Percentiles rank a stretch among this genome's conserved stretches.
phyloP scores from a whole-genome alignment of 2,888 invertebrate genomes.

The Pollenia angustigena region DNA sequence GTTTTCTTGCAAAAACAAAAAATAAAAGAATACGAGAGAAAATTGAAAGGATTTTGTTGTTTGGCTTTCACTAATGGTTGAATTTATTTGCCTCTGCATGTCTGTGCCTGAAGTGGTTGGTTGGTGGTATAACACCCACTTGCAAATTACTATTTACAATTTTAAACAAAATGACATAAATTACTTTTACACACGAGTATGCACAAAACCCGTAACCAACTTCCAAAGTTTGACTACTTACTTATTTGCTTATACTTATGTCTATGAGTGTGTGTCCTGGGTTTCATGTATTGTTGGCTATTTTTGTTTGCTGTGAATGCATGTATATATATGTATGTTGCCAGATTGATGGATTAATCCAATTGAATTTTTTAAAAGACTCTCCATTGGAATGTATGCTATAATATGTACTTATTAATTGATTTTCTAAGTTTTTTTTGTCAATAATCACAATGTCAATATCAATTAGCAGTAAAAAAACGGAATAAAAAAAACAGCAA shows the following conservation, averaged over 20 bases:
- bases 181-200: constrained; percentile 51
- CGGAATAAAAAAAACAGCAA: too few species aligned
- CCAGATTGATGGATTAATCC: constrained; percentile 62
- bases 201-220: constrained; percentile 2
- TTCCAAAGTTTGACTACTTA: constrained; percentile 38
- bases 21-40: background rate
- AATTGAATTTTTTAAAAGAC: constrained; percentile 51
- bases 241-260: background rate
- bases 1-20: constrained; percentile 12
- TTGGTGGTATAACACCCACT: constrained; percentile 74
- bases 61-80: constrained; percentile 42
- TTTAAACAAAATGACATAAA: constrained; percentile 66
- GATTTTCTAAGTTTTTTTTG: background rate
- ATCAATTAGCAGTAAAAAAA: too few species aligned
- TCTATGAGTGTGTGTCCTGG: background rate
- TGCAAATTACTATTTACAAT: constrained; percentile 81
- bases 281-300: constrained; percentile 12
- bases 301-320: background rate
- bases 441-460: too few species aligned
- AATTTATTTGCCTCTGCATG: constrained; percentile 15
- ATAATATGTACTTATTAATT: background rate
- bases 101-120: constrained; percentile 8
- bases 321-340: constrained; percentile 34
- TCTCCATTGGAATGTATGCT: background rate
- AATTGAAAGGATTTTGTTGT: constrained; percentile 53